phyloP scores from a whole-genome alignment of 2,888 invertebrate genomes.

The Druceiella hillmani region DNA sequence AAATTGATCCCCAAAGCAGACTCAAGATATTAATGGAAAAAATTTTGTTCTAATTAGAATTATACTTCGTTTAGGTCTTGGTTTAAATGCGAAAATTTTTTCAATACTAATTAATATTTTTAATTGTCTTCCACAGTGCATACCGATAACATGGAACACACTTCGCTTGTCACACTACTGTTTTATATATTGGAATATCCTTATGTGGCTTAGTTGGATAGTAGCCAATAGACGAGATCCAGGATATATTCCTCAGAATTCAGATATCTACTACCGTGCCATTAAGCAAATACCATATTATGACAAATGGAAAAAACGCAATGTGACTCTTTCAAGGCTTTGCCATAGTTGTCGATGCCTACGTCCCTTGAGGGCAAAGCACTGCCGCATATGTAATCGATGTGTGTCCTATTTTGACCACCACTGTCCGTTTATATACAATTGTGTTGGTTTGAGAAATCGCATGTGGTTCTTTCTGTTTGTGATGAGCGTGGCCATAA shows the following conservation, averaged over 20 bases:
- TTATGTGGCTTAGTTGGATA: slow-evolving; percentile 93
- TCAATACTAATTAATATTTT: background rate
- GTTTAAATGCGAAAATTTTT: too few relatives aligned
- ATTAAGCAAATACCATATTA: slow-evolving; percentile 91
- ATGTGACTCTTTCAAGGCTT: slow-evolving; percentile 71
- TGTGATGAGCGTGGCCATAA: slow-evolving; percentile 81
- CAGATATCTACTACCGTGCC: slow-evolving; percentile 84
- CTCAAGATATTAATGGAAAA: too few relatives aligned
- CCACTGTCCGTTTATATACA: slow-evolving; percentile 93
- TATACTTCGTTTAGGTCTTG: too few relatives aligned
- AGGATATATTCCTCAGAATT: slow-evolving; percentile 83
- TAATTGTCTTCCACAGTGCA: slow-evolving; percentile 54
- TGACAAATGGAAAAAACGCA: slow-evolving; percentile 87
- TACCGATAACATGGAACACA: slow-evolving; percentile 87
- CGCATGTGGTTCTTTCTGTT: slow-evolving; percentile 92
- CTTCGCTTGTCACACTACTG: slow-evolving; percentile 81
- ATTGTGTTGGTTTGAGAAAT: slow-evolving; percentile 88
- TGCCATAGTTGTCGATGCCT: slow-evolving; percentile 90
- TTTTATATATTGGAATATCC: slow-evolving; percentile 84
- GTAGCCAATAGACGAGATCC: slow-evolving; percentile 86
- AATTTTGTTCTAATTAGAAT: too few relatives aligned
- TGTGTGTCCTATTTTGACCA: slow-evolving; percentile 90
- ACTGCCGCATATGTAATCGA: slow-evolving; percentile 87
- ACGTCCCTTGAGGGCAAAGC: slow-evolving; percentile 82
- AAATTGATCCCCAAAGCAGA: too few relatives aligned